Percentiles rank a stretch among this genome's conserved stretches.
Evolutionary conservation across 2,797 vertebrate genomes (phyloP).

Genomic region (Ceryle rudis): DNA sequence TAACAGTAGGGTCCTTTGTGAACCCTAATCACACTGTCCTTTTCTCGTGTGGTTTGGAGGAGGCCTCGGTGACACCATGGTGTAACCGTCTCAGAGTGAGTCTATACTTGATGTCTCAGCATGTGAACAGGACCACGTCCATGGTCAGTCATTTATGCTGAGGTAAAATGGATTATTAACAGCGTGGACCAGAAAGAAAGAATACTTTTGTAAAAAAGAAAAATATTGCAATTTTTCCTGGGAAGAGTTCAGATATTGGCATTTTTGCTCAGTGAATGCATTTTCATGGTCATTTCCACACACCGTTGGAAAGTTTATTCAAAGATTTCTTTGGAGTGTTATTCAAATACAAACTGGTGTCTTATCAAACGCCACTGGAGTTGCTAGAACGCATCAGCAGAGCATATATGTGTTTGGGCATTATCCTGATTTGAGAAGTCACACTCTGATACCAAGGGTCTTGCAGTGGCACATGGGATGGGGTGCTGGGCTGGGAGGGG

Average conservation of each 20-base stretch:
- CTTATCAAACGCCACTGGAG: background rate
- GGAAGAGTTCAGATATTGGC: background rate
- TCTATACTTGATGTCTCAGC: background rate
- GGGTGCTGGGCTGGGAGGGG: background rate
- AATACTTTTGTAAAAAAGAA: background rate
- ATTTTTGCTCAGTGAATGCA: background rate
- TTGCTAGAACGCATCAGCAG: background rate
- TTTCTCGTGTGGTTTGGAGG: background rate
- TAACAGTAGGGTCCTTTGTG: background rate
- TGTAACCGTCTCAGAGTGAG: background rate
- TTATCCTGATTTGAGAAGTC: background rate
- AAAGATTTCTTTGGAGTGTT: background rate
- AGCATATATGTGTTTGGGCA: background rate
- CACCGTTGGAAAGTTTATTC: background rate
- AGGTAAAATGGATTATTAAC: background rate
- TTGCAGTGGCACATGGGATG: background rate
- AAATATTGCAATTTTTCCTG: background rate
- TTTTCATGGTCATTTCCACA: background rate
- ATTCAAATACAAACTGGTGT: background rate
- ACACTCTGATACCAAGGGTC: background rate
- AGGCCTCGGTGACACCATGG: background rate
- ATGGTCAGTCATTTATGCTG: background rate
- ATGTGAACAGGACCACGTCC: background rate
- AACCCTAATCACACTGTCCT: background rate
- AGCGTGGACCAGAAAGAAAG: background rate